Evolutionary conservation across 2,888 invertebrate genomes (phyloP), one percentile per base, ranked within the genome.

Genomic region (Rutpela maculata): DNA sequence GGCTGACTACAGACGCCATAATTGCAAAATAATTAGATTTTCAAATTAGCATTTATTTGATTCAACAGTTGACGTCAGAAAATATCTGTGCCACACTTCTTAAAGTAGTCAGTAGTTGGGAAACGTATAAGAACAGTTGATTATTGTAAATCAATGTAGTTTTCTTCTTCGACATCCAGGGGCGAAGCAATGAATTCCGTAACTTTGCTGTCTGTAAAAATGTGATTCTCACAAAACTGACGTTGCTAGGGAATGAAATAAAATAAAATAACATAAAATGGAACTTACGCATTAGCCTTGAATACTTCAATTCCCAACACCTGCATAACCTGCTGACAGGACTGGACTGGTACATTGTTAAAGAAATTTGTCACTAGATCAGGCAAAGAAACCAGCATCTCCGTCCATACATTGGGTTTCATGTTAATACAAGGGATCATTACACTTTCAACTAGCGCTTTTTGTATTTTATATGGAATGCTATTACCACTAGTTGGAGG

Each of bases 381-480:
- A 7, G 95, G 94, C 82, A 97, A 91, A 15, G 96, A 95, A 93
- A 96, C 95, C 87, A 96, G 91, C 86, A 95, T 92, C 89, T 96
- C 96, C 22, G 94, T 93, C 89, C 95, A 95, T 83, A 94, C 93
- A 91, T 94, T 96, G 17, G 96, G 95, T 91, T 96, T 96, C 90
- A 95, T 94, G 90, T 97, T 97, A 87, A 97, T 96, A 90, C 96
- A 96, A 72, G 95, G 95, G 84, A 97, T 94, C 92, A 95, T 93
- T 85, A 94, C 94, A 86, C 94, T 95, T 87, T 95, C 95, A 74
- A 97, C 94, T 79, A 95, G 91, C 59, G 95, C 95, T 87, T 95
- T 95, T 87, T 96, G 95, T 26, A 85, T 81, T 91, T 95, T 95
- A 90, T 95, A 95, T 85, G 95, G 95, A 89, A 93, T 92, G 90